Evolutionary conservation across 1,140 invertebrate genomes (phyloP), one percentile per base, ranked within the genome.

Genomic region (Drosophila chauvacae): DNA sequence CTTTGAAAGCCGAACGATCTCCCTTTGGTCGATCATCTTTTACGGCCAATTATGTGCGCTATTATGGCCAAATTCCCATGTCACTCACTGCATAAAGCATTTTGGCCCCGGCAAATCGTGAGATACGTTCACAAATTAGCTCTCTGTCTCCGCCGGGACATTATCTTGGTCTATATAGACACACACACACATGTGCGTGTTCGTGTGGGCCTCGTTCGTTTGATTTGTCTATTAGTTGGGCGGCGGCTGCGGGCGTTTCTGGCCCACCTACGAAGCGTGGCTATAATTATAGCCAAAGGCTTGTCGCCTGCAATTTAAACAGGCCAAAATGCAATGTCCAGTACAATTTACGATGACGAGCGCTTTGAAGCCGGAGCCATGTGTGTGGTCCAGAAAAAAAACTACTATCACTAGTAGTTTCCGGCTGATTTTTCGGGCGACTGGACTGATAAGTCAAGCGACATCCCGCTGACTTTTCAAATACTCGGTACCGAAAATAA

Each of bases 111-210:
- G 42, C 37, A 70, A 55, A 79, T 79, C 64, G 77, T 87, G 84
- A 90, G 79, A 90, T 90, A 90, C 85, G 82, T 90, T 90, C 81
- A 90, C 85, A 90, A 90, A 90, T 90, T 90, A 90, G 85, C 81
- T 70, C 50, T 59, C 66, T 80, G 73, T 87, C 73, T 69, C 51
- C 70, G 51, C 56, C 62, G 50, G 68, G 57, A 63, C 72, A 57
- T 65, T 80, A 80, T 80, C 58, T 47, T 47, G 44, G 53, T 61
- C 57, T 28, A 58, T 47, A 69, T 59, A 47, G 28, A 47, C 20
- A 62, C 9, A 64, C 33, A 39, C 18, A 39, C 18, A 33, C 14
- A 16, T 50, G 41, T 63, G 7, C 41, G 44, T 47, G 11, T 20
- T 20, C 13, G 50, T 39, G 63, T 45, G 51, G 39, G 39, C 42